phyloP scores from a whole-genome alignment of 2,888 invertebrate genomes.

The Eurois occulta region DNA sequence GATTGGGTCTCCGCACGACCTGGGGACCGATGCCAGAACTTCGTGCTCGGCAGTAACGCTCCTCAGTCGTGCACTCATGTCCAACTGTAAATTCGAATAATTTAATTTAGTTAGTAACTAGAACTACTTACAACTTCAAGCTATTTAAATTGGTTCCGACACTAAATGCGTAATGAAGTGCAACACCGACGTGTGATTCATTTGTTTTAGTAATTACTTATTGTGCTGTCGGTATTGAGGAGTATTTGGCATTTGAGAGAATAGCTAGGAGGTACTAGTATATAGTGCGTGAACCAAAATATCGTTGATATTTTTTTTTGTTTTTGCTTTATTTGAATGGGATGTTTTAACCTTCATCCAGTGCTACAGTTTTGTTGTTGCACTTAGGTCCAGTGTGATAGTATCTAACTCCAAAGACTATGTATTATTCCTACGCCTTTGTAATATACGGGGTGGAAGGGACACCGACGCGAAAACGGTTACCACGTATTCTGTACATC shows the following conservation, averaged over 20 bases:
- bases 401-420: neutral
- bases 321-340: too few relatives aligned
- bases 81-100: neutral
- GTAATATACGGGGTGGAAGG: too few relatives aligned
- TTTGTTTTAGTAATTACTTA: constrained; percentile 22
- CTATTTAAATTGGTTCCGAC: constrained; percentile 24
- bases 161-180: constrained; percentile 30
- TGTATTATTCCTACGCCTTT: neutral
- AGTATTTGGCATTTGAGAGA: neutral
- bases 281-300: neutral
- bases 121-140: neutral
- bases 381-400: too few relatives aligned
- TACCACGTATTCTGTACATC: too few relatives aligned
- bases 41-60: neutral
- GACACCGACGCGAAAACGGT: too few relatives aligned
- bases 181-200: neutral
- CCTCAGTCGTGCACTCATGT: neutral
- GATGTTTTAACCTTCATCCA: too few relatives aligned
- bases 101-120: neutral
- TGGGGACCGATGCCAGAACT: neutral
- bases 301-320: too few relatives aligned
- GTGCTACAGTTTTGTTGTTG: too few relatives aligned
- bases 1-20: neutral
- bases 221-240: neutral
- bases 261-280: neutral